Evolutionary conservation across 1,140 invertebrate genomes (phyloP), one percentile per base, ranked within the genome.

Genomic region (Ruditapes philippinarum): DNA sequence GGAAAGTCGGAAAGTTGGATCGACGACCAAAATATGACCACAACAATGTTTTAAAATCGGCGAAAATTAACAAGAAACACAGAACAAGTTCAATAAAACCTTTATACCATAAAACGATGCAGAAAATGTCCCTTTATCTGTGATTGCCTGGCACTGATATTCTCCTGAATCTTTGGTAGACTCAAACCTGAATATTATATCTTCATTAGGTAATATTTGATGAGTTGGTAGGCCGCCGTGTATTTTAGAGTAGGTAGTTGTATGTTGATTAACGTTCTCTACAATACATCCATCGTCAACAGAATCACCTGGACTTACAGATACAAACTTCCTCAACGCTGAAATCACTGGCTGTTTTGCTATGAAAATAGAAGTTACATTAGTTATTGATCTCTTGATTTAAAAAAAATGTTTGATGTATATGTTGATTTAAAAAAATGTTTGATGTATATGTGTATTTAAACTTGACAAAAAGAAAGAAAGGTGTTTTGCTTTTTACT

Each of bases 101-200:
- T 62, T 33, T 38, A 28, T 65, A 84, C 82, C 82, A 28, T 73
- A 84, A 57, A 84, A 84, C 2, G 82, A 84, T 25, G 82, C 82
- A 7, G 82, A 33, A 42, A 73, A 84, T 7, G 82, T 84, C 19
- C 82, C 82, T 49, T 84, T 70, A 25, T 84, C 82, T 19, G 82
- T 84, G 0, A 84, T 65, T 17, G 51, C 65, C n/a, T 70, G 42
- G 36, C 82, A 84, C 28, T 84, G 82, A 25, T 84, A 84, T 38
- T 84, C 82, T 4, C 82, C 82, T 12, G 82, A 84, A 19, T 84
- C 65, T 7, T 40, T 45, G 0, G 68, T 73, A 40, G 62, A 49
- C 19, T 14, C 31, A 25, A 73, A 84, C 40, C 62, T 65, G 36
- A 84, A 84, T 22, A 74, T 68, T 22, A 84, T 54, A 38, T 84